These are phyloP conservation scores for Xyliphius kryptos DNA, from an alignment of 2,113 vertebrate genomes.

Conservation along the genomic window DNA sequence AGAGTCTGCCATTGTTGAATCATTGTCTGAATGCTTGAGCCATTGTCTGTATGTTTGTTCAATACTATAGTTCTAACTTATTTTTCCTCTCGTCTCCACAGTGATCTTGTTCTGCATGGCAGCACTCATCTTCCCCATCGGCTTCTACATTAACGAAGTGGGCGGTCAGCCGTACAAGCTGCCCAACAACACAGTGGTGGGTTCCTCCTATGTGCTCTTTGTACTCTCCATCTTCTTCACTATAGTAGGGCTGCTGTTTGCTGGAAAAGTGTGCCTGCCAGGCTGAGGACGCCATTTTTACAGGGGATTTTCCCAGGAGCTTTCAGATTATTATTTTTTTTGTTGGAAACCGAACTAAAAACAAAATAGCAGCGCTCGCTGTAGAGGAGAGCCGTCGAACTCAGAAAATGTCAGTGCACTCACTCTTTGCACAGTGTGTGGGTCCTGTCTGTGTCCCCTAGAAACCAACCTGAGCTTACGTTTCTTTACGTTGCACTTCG, in stretches of 20 bases:
- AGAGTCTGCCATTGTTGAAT: too few relatives aligned
- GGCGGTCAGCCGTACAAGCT: conserved; percentile 98
- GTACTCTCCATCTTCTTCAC: conserved; percentile 99
- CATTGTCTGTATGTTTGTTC: too few relatives aligned
- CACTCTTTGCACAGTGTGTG: background rate
- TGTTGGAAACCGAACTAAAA: too few relatives aligned
- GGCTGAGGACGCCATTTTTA: conserved; percentile 72
- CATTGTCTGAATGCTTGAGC: too few relatives aligned
- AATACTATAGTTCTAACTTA: too few relatives aligned
- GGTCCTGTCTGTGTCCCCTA: conserved; percentile 12
- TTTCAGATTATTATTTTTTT: too few relatives aligned
- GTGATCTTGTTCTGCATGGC: conserved; percentile 98
- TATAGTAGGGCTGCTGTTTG: conserved; percentile 98
- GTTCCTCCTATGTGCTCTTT: conserved; percentile 97
- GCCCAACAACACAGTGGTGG: conserved; percentile 98
- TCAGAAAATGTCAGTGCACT: too few relatives aligned
- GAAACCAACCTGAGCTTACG: conserved; percentile 30
- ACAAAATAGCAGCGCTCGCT: too few relatives aligned
- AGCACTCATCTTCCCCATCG: conserved; percentile 88
- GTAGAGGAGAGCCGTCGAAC: too few relatives aligned
- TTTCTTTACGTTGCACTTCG: conserved; percentile 30
- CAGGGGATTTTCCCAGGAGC: conserved; percentile 53
- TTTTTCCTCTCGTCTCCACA: conserved; percentile 43
- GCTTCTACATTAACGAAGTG: conserved; percentile 90
- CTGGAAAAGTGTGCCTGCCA: conserved; percentile 96